Conservation (phyloP, 2,888 invertebrate genomes). For the Sesia apiformis region DNA sequence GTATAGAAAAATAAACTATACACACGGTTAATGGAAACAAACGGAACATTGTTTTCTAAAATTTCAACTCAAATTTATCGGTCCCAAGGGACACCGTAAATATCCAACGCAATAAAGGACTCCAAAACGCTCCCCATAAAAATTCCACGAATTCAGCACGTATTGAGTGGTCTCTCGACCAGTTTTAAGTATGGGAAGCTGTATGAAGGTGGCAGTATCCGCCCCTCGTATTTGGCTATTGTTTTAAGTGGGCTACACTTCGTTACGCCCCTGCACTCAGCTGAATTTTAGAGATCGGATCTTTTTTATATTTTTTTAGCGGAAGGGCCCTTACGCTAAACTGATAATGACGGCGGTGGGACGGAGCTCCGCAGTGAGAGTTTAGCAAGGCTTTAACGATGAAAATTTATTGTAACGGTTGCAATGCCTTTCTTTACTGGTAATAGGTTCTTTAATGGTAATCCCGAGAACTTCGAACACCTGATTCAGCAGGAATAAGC, state of each 20-base stretch:
- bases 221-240: slow-evolving; percentile 68
- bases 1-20: background rate
- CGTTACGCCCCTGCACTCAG: slow-evolving; percentile 64
- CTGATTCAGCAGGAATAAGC: slow-evolving; percentile 21
- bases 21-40: background rate
- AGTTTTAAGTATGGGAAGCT: slow-evolving; percentile 54
- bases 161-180: slow-evolving; percentile 52
- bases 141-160: slow-evolving; percentile 66
- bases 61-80: slow-evolving; percentile 44
- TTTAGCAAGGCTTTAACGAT: slow-evolving; percentile 49
- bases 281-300: slow-evolving; percentile 53
- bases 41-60: slow-evolving; percentile 25
- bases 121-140: slow-evolving; percentile 50
- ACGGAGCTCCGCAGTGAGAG: slow-evolving; percentile 29
- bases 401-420: slow-evolving; percentile 61
- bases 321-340: slow-evolving; percentile 56
- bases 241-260: slow-evolving; percentile 71
- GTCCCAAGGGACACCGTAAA: slow-evolving; percentile 52
- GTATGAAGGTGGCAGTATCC: slow-evolving; percentile 34
- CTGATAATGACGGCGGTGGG: slow-evolving; percentile 61
- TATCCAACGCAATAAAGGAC: slow-evolving; percentile 54
- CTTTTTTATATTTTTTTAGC: slow-evolving; percentile 59
- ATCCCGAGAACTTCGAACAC: slow-evolving; percentile 47
- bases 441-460: slow-evolving; percentile 51
- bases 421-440: slow-evolving; percentile 51